A percentile compares a stretch with the other conserved stretches of the same genome.
These are phyloP conservation scores for Drosophila ogumai DNA, from an alignment of 1,140 invertebrate genomes.

Conservation along the genomic window DNA sequence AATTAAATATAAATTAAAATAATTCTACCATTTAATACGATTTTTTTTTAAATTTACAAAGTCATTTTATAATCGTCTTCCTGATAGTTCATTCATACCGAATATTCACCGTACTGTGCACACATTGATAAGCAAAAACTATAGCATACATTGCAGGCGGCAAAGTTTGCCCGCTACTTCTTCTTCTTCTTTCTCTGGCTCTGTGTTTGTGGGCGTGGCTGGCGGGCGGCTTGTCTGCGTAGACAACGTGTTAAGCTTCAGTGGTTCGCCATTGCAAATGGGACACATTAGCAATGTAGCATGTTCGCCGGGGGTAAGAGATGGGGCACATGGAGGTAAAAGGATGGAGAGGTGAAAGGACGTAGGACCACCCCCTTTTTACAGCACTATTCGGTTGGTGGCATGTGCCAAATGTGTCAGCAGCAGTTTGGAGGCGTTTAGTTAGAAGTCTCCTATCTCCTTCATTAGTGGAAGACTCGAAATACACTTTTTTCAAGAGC, in stretches of 20 bases:
- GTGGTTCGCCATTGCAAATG: slow-evolving; percentile 81
- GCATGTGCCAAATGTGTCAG: slow-evolving; percentile 77
- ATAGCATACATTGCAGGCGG: slow-evolving; percentile 65
- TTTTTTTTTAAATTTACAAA: not conserved
- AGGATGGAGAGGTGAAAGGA: slow-evolving; percentile 25
- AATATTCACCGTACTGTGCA: slow-evolving; percentile 21
- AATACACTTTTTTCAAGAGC: slow-evolving; percentile 9
- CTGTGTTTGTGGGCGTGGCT: slow-evolving; percentile 36
- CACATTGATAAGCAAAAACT: slow-evolving; percentile 58
- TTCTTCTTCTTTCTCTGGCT: slow-evolving; percentile 16
- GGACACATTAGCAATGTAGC: slow-evolving; percentile 79
- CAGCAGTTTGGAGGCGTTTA: slow-evolving; percentile 35
- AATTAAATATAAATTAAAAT: too few species aligned
- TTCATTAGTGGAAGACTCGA: not conserved
- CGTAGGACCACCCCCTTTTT: not conserved
- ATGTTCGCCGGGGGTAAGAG: slow-evolving; percentile 28
- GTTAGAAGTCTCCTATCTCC: slow-evolving; percentile 13
- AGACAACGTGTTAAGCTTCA: slow-evolving; percentile 83
- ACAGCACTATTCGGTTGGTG: slow-evolving; percentile 10
- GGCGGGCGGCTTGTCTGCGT: slow-evolving; percentile 66
- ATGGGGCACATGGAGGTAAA: slow-evolving; percentile 4
- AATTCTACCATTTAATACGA: not conserved
- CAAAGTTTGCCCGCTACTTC: slow-evolving; percentile 45
- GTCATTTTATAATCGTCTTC: too few species aligned
- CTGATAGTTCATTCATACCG: not conserved